Evolutionary conservation across 2,797 vertebrate genomes (phyloP).

Genomic region (Cetoscarus ocellatus): DNA sequence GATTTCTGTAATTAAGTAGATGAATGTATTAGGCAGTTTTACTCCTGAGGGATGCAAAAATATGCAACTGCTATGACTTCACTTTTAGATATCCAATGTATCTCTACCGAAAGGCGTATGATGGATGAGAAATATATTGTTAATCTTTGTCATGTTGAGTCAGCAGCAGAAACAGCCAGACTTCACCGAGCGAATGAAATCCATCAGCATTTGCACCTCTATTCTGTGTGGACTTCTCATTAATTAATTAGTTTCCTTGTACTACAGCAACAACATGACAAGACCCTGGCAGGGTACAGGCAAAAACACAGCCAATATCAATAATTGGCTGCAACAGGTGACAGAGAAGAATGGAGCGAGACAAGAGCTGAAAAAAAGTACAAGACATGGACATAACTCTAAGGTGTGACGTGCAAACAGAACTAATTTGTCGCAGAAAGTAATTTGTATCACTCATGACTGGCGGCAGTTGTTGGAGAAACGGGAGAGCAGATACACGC

Average conservation of each 20-base stretch:
- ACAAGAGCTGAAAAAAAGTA: slow-evolving; percentile 35
- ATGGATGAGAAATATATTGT: slow-evolving; percentile 34
- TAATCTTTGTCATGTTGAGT: slow-evolving; percentile 41
- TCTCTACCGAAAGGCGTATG: slow-evolving; percentile 20
- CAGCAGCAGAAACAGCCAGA: slow-evolving; percentile 37
- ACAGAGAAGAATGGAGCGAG: slow-evolving; percentile 72
- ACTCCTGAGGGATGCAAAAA: slow-evolving; percentile 28
- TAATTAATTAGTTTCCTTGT: slow-evolving; percentile 68
- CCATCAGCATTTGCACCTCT: slow-evolving; percentile 31
- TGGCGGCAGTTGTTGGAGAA: slow-evolving; percentile 70
- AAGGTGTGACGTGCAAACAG: slow-evolving; percentile 69
- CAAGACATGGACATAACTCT: slow-evolving; percentile 73
- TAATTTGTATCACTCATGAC: slow-evolving; percentile 81
- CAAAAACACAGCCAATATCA: slow-evolving; percentile 61
- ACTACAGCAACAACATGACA: slow-evolving; percentile 58
- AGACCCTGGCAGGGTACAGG: slow-evolving; percentile 62
- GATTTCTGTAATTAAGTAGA: slow-evolving; percentile 39
- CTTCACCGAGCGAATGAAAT: slow-evolving; percentile 25
- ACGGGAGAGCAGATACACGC: slow-evolving; percentile 61
- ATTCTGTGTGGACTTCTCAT: slow-evolving; percentile 37
- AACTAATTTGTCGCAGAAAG: slow-evolving; percentile 79
- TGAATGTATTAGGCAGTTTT: slow-evolving; percentile 47
- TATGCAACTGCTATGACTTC: slow-evolving; percentile 51
- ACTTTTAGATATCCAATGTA: slow-evolving; percentile 9
- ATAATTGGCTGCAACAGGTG: slow-evolving; percentile 79